Evolutionary conservation across 2,888 invertebrate species (phyloP).

Genomic region (Drosophila vallismaia): DNA sequence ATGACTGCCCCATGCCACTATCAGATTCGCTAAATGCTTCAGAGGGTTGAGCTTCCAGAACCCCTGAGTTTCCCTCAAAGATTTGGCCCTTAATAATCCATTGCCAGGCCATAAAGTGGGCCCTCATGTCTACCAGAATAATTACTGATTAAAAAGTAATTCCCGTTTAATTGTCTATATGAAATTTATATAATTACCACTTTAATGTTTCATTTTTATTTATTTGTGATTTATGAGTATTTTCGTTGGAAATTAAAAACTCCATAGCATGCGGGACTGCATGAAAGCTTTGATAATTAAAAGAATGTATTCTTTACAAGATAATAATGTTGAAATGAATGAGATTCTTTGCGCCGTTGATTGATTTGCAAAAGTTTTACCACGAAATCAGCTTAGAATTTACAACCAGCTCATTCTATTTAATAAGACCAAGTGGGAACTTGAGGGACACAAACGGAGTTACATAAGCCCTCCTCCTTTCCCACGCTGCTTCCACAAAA

Average conservation of each 20-base stretch:
- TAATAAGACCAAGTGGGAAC: slow-evolving; percentile 55
- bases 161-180: slow-evolving; percentile 14
- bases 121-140: slow-evolving; percentile 30
- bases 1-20: slow-evolving; percentile 1
- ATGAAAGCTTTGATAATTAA: background rate
- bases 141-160: slow-evolving; percentile 44
- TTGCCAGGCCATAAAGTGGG: slow-evolving; percentile 23
- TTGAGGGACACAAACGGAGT: slow-evolving; percentile 36
- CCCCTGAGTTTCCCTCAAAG: background rate
- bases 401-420: slow-evolving; percentile 70
- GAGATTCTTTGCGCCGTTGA: slow-evolving; percentile 15
- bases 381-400: slow-evolving; percentile 66
- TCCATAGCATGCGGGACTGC: slow-evolving; percentile 14
- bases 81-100: slow-evolving; percentile 16
- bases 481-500: slow-evolving; percentile 69
- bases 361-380: slow-evolving; percentile 36
- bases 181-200: slow-evolving; percentile 21
- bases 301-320: background rate
- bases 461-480: slow-evolving; percentile 62
- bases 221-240: slow-evolving; percentile 28
- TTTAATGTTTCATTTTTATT: slow-evolving; percentile 5
- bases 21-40: slow-evolving; percentile 30
- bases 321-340: slow-evolving; percentile 18
- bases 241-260: slow-evolving; percentile 8
- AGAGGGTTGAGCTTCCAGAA: slow-evolving; percentile 36